Percentiles rank a stretch among this genome's conserved stretches.
Evolutionary conservation across 1,140 invertebrate species (phyloP).

Genomic region (Drosophila biarmipes): DNA sequence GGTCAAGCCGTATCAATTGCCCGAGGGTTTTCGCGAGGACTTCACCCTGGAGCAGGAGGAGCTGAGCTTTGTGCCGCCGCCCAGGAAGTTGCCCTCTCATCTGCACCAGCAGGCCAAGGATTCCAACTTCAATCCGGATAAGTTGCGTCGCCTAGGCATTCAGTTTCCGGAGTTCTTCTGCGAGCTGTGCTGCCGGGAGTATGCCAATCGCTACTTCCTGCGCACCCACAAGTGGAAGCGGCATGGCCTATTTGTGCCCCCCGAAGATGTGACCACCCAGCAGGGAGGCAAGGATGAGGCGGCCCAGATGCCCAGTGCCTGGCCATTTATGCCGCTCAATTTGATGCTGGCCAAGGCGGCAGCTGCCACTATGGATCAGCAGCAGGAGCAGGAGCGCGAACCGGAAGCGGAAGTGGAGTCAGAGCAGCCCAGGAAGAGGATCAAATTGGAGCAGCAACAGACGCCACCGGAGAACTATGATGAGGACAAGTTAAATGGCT

Average conservation of each 20-base stretch:
- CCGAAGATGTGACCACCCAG: conserved; percentile 73
- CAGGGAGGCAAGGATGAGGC: conserved; percentile 43
- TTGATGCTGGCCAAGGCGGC: conserved; percentile 86
- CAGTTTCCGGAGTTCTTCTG: conserved; percentile 96
- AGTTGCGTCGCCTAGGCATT: conserved; percentile 90
- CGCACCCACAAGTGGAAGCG: conserved; percentile 95
- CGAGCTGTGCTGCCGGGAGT: conserved; percentile 97
- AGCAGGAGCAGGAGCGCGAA: conserved; percentile 24
- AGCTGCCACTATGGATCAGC: conserved; percentile 42
- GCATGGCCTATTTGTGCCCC: conserved; percentile 89
- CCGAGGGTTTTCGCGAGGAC: conserved; percentile 83
- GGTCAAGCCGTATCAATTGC: conserved; percentile 66
- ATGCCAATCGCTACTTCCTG: conserved; percentile 97
- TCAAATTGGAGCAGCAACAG: conserved; percentile 63
- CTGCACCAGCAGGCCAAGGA: conserved; percentile 88
- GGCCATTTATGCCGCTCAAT: conserved; percentile 87
- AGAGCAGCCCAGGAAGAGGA: conserved; percentile 65
- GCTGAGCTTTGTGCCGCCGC: conserved; percentile 85
- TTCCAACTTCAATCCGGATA: conserved; percentile 88
- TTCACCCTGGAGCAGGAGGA: conserved; percentile 86
- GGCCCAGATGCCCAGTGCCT: conserved; percentile 78
- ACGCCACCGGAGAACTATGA: conserved; percentile 28
- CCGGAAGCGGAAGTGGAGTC: conserved; percentile 15
- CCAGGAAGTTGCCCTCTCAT: conserved; percentile 87
- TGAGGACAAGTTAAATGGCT: conserved; percentile 39